Percentiles rank a stretch among this genome's conserved stretches.
Conservation (phyloP, 2,113 vertebrate genomes). For the Gymnorhina tibicen region DNA sequence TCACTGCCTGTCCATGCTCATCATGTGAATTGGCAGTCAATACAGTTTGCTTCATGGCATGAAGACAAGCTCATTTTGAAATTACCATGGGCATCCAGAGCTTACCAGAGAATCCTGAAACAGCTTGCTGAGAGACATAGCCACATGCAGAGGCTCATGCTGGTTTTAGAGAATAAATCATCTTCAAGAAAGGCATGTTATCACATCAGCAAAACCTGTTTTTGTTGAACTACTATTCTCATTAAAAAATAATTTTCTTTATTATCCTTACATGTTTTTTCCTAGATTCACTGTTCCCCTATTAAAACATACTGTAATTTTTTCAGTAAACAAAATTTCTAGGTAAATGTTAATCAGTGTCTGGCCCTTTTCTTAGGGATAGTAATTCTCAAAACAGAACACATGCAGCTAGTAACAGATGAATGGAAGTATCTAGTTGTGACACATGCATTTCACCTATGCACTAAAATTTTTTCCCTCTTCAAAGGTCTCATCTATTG, state of each 20-base stretch:
- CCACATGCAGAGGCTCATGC: slow-evolving; percentile 47
- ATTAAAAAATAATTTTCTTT: slow-evolving; percentile 21
- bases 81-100: slow-evolving; percentile 9
- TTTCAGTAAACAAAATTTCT: background rate
- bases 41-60: slow-evolving; percentile 23
- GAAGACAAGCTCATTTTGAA: slow-evolving; percentile 57
- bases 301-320: background rate
- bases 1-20: background rate
- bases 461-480: background rate
- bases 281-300: background rate
- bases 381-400: background rate
- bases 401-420: background rate
- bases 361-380: background rate
- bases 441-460: background rate
- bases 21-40: slow-evolving; percentile 6
- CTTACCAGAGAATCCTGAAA: slow-evolving; percentile 50
- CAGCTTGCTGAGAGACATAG: slow-evolving; percentile 57
- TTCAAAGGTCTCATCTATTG: background rate
- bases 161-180: slow-evolving; percentile 54
- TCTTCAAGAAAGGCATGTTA: slow-evolving; percentile 31
- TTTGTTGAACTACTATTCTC: slow-evolving; percentile 37
- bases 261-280: background rate
- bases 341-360: background rate
- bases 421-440: background rate
- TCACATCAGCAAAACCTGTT: slow-evolving; percentile 34